phyloP scores from a whole-genome alignment of 2,888 invertebrate species.

The Diadromus collaris region DNA sequence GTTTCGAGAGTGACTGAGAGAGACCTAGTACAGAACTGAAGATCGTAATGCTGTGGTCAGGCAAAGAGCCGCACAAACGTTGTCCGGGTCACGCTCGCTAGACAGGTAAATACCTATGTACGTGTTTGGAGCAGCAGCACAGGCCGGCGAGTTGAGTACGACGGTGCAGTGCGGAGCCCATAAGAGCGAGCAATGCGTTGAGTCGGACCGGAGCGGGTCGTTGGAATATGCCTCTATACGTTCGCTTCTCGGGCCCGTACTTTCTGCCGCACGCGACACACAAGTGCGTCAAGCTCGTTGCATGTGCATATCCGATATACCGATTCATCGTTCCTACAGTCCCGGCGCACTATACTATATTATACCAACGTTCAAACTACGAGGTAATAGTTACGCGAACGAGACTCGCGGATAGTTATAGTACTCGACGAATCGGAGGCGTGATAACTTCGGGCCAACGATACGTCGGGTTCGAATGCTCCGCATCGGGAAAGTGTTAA shows the following conservation, averaged over 20 bases:
- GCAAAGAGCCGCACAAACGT: constrained; percentile 51
- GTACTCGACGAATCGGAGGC: constrained; percentile 47
- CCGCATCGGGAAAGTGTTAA: constrained; percentile 21
- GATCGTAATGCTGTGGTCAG: constrained; percentile 34
- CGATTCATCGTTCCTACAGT: constrained; percentile 9
- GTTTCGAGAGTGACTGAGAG: constrained; percentile 11
- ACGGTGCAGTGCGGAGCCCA: background rate
- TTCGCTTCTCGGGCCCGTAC: constrained; percentile 21
- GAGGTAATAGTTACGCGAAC: constrained; percentile 51
- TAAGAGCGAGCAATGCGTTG: constrained; percentile 24
- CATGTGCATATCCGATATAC: constrained; percentile 16
- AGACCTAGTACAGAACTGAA: background rate
- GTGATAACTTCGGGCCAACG: constrained; percentile 48
- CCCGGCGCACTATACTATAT: constrained; percentile 26
- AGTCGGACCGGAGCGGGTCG: background rate
- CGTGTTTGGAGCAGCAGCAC: constrained; percentile 24
- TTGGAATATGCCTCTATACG: constrained; percentile 30
- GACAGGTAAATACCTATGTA: constrained; percentile 60
- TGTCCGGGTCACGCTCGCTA: constrained; percentile 61
- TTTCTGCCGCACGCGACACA: constrained; percentile 49
- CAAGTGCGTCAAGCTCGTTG: constrained; percentile 45
- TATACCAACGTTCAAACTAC: constrained; percentile 44
- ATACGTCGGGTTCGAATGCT: constrained; percentile 44
- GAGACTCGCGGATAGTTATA: constrained; percentile 36
- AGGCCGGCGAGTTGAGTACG: constrained; percentile 2